These are phyloP conservation scores for Conus ventricosus DNA, from an alignment of 1,140 invertebrate species.

Conservation along the genomic window DNA sequence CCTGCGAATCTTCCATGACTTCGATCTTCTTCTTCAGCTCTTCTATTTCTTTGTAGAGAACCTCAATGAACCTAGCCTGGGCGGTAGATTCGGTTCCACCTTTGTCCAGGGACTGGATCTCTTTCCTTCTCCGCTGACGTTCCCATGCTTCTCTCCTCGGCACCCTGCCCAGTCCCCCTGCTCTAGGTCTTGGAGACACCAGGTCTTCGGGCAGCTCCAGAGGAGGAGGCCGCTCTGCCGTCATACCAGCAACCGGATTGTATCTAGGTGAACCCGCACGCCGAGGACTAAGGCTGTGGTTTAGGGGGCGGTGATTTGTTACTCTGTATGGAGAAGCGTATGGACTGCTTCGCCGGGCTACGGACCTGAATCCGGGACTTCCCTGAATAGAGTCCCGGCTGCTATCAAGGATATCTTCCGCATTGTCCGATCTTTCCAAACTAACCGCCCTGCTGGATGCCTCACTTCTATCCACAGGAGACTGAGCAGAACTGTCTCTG, in stretches of 20 bases:
- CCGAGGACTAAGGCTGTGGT: neutral
- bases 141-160: conserved; percentile 27
- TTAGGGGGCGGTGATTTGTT: neutral
- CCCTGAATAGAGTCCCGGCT: neutral
- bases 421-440: neutral
- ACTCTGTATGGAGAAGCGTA: conserved; percentile 1
- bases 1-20: conserved; percentile 47
- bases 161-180: conserved; percentile 32
- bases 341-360: neutral
- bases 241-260: neutral
- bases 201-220: conserved; percentile 16
- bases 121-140: neutral
- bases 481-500: neutral
- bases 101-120: neutral
- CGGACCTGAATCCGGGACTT: conserved; percentile 4
- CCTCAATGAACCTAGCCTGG: conserved; percentile 45
- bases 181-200: neutral
- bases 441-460: neutral
- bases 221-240: conserved; percentile 3
- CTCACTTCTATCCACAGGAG: neutral
- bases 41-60: conserved; percentile 58
- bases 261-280: neutral
- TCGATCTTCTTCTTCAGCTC: conserved; percentile 57
- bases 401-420: neutral
- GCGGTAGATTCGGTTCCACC: conserved; percentile 25